phyloP scores from a whole-genome alignment of 1,140 invertebrate genomes.

The Pogonomyrmex barbatus region DNA sequence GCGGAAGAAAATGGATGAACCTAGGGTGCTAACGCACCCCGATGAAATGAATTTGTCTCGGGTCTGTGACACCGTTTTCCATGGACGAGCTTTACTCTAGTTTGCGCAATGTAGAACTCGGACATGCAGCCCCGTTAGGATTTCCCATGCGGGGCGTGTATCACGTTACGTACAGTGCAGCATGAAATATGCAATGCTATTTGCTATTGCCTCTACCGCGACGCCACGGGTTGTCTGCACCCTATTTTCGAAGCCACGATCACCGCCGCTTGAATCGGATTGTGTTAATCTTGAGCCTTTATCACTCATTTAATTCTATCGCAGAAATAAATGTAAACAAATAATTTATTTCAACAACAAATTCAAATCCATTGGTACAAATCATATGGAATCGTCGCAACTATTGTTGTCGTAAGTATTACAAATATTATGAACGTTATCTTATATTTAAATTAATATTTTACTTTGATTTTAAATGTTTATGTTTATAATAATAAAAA shows the following conservation, averaged over 20 bases:
- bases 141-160: constrained; percentile 84
- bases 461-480: neutral
- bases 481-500: neutral
- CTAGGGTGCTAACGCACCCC: neutral
- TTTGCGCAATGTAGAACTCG: constrained; percentile 75
- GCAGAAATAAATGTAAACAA: neutral
- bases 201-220: constrained; percentile 64
- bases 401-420: neutral
- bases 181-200: constrained; percentile 82
- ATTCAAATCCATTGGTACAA: neutral
- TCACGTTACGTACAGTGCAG: constrained; percentile 79
- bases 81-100: constrained; percentile 70
- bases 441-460: neutral
- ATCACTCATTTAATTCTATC: neutral
- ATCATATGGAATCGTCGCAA: neutral
- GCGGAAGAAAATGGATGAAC: constrained; percentile 42
- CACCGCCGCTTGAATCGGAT: constrained; percentile 18
- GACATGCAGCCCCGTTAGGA: constrained; percentile 79
- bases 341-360: neutral
- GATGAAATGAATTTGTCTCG: constrained; percentile 51
- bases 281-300: neutral
- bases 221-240: constrained; percentile 52
- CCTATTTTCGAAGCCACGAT: constrained; percentile 65
- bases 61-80: constrained; percentile 53
- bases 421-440: neutral